phyloP scores from a whole-genome alignment of 2,797 vertebrate genomes.

The Esox masquinongy region DNA sequence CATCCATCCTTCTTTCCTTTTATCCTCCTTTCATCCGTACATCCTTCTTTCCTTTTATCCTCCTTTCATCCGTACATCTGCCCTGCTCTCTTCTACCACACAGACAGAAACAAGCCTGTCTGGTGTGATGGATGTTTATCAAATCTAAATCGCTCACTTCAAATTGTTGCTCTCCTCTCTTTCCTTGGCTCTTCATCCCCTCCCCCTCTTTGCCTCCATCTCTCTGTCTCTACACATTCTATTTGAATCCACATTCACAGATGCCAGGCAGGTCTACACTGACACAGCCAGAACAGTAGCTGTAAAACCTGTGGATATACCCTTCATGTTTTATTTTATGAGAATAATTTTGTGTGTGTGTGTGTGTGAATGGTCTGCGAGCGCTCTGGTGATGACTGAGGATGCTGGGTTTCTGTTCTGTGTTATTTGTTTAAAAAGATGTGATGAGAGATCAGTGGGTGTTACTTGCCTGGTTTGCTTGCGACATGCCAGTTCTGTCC shows the following conservation, averaged over 20 bases:
- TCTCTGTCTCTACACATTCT: slow-evolving; percentile 38
- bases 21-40: not conserved
- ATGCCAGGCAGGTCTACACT: slow-evolving; percentile 42
- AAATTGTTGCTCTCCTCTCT: slow-evolving; percentile 22
- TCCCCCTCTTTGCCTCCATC: slow-evolving; percentile 2
- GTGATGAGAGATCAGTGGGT: slow-evolving; percentile 28
- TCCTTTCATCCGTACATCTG: no score
- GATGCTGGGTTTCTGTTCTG: slow-evolving; percentile 53
- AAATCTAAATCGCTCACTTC: slow-evolving; percentile 46
- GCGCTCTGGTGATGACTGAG: slow-evolving; percentile 23
- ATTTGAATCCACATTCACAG: slow-evolving; percentile 54
- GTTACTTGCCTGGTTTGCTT: slow-evolving; percentile 48
- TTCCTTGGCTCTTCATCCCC: slow-evolving; percentile 48
- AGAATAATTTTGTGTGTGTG: slow-evolving; percentile 23
- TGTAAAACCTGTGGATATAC: slow-evolving; percentile 32
- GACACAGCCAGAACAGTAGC: slow-evolving; percentile 41
- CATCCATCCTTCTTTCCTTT: not conserved
- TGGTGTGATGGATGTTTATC: slow-evolving; percentile 47
- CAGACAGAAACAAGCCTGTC: slow-evolving; percentile 32
- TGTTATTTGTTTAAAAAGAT: slow-evolving; percentile 3
- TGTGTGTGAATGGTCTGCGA: not conserved
- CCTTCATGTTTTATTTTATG: slow-evolving; percentile 25
- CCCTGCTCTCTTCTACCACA: no score
- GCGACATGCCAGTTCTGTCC: slow-evolving; percentile 48
- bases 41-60: not conserved